Evolutionary conservation across 2,113 vertebrate species (phyloP).

Genomic region (Scomber japonicus): DNA sequence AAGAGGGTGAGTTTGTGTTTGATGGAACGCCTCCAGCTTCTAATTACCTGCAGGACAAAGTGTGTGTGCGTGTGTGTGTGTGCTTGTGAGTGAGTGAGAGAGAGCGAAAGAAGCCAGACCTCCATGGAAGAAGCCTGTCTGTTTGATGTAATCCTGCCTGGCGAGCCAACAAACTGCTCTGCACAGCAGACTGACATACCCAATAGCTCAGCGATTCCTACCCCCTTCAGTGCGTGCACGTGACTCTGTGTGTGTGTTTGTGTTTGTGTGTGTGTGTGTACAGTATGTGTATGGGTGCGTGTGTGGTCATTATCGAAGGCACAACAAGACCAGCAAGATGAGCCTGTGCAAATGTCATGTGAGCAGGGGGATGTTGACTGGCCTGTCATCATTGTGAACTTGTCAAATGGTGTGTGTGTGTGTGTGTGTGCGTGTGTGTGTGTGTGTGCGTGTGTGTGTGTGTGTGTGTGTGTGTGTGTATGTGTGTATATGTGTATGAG

Average conservation of each 20-base stretch:
- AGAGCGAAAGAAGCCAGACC: conserved; percentile 59
- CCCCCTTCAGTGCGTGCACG: conserved; percentile 5
- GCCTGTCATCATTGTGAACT: conserved; percentile 73
- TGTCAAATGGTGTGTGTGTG: conserved; percentile 50
- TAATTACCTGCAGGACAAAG: conserved; percentile 70
- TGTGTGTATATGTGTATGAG: too few species aligned
- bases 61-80: conserved; percentile 37
- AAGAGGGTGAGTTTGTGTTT: conserved; percentile 72
- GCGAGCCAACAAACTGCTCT: conserved; percentile 70
- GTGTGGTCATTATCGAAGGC: conserved; percentile 72
- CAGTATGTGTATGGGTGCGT: conserved; percentile 43
- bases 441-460: not conserved
- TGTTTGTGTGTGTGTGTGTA: conserved; percentile 52
- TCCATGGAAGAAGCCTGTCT: conserved; percentile 71
- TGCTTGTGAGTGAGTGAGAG: not conserved
- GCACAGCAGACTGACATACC: conserved; percentile 76
- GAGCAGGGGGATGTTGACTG: conserved; percentile 68
- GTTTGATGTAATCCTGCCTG: conserved; percentile 79
- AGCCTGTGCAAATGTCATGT: conserved; percentile 71
- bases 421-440: not conserved
- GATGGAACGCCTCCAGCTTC: conserved; percentile 66
- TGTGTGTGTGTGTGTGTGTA: not conserved
- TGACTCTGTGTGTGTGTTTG: conserved; percentile 27
- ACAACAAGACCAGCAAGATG: conserved; percentile 73
- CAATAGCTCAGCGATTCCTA: conserved; percentile 75